Percentiles rank a stretch among this genome's conserved stretches.
These are phyloP conservation scores for Phasia obesa DNA, from an alignment of 2,888 invertebrate genomes.

Conservation along the genomic window DNA sequence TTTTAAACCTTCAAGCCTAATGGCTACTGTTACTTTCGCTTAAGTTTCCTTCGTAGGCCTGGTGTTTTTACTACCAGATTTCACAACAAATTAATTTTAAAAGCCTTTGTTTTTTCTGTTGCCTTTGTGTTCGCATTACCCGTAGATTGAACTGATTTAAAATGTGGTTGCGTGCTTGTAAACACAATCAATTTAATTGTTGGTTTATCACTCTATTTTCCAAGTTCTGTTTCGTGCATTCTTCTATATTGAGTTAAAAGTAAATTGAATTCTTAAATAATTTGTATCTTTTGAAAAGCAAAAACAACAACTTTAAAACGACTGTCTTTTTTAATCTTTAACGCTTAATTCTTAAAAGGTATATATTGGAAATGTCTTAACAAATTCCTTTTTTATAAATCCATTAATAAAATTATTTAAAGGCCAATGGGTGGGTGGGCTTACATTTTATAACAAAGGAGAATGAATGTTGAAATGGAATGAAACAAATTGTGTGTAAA, in stretches of 20 bases:
- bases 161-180: conserved; percentile 49
- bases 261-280: background rate
- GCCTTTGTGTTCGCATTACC: background rate
- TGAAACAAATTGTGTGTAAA: too few species aligned
- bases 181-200: conserved; percentile 61
- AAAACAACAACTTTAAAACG: too few species aligned
- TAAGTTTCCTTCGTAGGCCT: conserved; percentile 1
- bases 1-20: conserved; percentile 48
- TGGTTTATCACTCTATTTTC: conserved; percentile 63
- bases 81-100: conserved; percentile 51
- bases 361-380: too few species aligned
- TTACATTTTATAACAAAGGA: too few species aligned
- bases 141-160: conserved; percentile 5
- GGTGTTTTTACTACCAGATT: conserved; percentile 22
- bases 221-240: conserved; percentile 10
- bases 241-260: background rate
- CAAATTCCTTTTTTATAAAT: too few species aligned
- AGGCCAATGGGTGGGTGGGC: too few species aligned
- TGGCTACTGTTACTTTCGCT: conserved; percentile 47
- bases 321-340: too few species aligned
- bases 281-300: background rate
- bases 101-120: conserved; percentile 11
- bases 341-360: too few species aligned
- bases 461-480: too few species aligned
- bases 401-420: too few species aligned